These are phyloP conservation scores for Morinoia aosen DNA, from an alignment of 2,888 invertebrate species.

Conservation along the genomic window DNA sequence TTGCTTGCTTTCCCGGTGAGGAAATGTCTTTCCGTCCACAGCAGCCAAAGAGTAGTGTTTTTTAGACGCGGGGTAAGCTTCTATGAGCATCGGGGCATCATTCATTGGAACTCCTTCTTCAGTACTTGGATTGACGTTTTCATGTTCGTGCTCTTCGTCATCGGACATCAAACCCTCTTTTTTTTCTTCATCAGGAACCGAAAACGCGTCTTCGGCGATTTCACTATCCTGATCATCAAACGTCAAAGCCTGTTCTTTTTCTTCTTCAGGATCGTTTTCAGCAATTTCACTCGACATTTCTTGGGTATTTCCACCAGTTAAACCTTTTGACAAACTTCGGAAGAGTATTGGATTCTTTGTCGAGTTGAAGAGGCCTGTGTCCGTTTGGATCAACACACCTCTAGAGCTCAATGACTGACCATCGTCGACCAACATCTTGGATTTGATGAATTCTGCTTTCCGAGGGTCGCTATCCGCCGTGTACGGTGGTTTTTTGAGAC, in stretches of 20 bases:
- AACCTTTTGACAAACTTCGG: background rate
- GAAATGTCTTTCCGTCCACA: background rate
- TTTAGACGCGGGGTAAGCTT: background rate
- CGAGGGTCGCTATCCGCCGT: background rate
- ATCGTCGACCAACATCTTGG: background rate
- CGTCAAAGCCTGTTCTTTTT: no score
- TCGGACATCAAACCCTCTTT: background rate
- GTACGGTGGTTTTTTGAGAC: background rate
- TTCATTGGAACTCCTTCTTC: background rate
- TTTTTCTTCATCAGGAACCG: background rate
- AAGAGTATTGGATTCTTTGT: background rate
- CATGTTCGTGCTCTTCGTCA: background rate
- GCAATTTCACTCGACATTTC: no score
- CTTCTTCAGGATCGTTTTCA: no score
- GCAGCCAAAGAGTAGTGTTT: background rate
- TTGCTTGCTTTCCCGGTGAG: background rate
- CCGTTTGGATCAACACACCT: background rate
- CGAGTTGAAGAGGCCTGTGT: background rate
- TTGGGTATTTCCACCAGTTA: background rate
- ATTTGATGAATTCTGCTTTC: slow-evolving; percentile 13
- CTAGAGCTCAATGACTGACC: background rate
- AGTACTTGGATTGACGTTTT: background rate
- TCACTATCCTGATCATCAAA: background rate
- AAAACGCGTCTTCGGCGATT: background rate
- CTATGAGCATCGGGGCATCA: background rate